Base-by-base conservation (phyloP, 2,113 vertebrate species). In the Toxotes jaculatrix region DNA sequence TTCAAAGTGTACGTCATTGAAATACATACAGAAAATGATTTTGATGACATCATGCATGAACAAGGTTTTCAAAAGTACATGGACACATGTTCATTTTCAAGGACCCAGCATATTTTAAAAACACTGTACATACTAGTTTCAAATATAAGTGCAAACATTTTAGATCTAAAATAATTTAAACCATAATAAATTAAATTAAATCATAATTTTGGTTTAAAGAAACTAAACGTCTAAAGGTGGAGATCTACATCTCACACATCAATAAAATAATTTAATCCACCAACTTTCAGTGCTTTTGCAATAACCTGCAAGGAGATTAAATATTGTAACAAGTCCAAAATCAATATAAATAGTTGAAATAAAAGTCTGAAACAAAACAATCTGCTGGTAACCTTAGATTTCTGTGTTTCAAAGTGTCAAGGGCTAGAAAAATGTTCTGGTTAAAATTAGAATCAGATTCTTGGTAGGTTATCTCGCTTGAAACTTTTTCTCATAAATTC, bases 401-500 rank as follows among this genome's bases (percentile, higher is more conserved):
- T 87, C 13, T 70, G 42, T 21, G 36, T 61, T 62, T 56, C 79
- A 87, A 74, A 57, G 31, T 64, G 66, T 49, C 78, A 86, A 78
- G 61, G 53, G 32, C 43, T 49, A 76, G n/a, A 34, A 59, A 80
- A 87, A 87, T 51, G 56, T 62, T 63, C 11, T 12, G 68, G 67
- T 49, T 91, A 82, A 90, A 92, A 86, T 89, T 86, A 90, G 85
- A 87, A 49, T 42, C 61, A 3, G 51, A 81, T 63, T 77, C 77
- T 59, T 51, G 38, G 11, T 79, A 82, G 74, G 74, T 92, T 87
- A 92, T 92, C 88, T 81, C 61, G 49, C 66, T 83, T 73, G 7
- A 79, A 83, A 82, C 76, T 42, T 60, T 85, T 80, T 79, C 87
- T 87, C 89, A 84, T 89, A 85, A 88, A 93, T 85, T 74, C 75